A percentile compares a stretch with the other conserved stretches of the same genome.
phyloP scores from a whole-genome alignment of 1,140 invertebrate species.

The Drosophila asahinai region DNA sequence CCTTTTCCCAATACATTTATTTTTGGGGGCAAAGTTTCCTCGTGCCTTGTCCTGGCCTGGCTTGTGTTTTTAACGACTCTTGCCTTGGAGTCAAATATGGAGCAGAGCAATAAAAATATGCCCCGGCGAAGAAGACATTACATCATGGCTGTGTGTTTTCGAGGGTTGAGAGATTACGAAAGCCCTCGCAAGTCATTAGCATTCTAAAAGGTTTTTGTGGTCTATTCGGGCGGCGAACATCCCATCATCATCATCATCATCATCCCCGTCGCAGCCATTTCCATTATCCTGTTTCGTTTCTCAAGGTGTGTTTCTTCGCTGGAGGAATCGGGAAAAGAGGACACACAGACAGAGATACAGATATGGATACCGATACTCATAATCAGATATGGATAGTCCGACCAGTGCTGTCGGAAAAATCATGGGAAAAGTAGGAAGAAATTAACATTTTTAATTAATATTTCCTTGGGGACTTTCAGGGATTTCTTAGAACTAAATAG shows the following conservation, averaged over 20 bases:
- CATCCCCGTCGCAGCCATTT: constrained; percentile 20
- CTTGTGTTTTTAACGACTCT: constrained; percentile 68
- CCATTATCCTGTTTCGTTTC: constrained; percentile 30
- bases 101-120: constrained; percentile 72
- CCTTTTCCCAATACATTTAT: constrained; percentile 18
- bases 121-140: constrained; percentile 40
- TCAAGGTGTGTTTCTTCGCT: constrained; percentile 43
- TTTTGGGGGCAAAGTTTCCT: constrained; percentile 21
- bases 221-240: constrained; percentile 34
- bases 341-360: not conserved
- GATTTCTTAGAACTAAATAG: not conserved
- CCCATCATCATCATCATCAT: constrained; percentile 16
- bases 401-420: not conserved
- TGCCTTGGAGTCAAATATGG: constrained; percentile 36
- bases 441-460: too few relatives aligned
- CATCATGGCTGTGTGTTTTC: constrained; percentile 13
- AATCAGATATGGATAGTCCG: not conserved
- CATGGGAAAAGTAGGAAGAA: not conserved
- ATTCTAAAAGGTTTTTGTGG: constrained; percentile 81
- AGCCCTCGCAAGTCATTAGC: constrained; percentile 75
- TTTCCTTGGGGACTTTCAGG: too few relatives aligned
- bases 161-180: constrained; percentile 5
- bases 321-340: not conserved
- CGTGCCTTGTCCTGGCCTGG: constrained; percentile 68
- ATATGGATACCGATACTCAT: not conserved